Conservation (phyloP, 2,797 vertebrate genomes). For the Takifugu rubripes region DNA sequence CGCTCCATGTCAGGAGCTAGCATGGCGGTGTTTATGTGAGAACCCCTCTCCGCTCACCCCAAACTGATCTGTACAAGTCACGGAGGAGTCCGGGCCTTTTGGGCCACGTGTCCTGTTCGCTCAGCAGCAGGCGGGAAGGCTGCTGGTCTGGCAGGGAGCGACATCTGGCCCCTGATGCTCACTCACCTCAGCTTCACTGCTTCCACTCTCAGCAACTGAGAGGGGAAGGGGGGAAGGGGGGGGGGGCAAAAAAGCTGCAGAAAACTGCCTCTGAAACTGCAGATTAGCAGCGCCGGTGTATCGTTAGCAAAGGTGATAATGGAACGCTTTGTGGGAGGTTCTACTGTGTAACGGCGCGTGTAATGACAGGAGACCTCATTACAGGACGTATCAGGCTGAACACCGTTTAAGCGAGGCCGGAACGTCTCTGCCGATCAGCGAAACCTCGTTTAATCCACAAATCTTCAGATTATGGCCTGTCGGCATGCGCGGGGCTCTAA, state of each 20-base stretch:
- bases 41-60: neutral
- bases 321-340: slow-evolving; percentile 35
- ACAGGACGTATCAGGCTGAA: slow-evolving; percentile 23
- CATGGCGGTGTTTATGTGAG: no score
- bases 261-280: slow-evolving; percentile 32
- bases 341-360: slow-evolving; percentile 40
- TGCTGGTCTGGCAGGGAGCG: slow-evolving; percentile 37
- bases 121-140: slow-evolving; percentile 50
- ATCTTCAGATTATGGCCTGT: slow-evolving; percentile 19
- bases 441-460: slow-evolving; percentile 9
- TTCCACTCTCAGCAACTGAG: slow-evolving; percentile 8
- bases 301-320: slow-evolving; percentile 49
- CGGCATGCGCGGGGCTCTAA: slow-evolving; percentile 1
- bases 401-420: slow-evolving; percentile 10
- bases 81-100: slow-evolving; percentile 4
- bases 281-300: slow-evolving; percentile 33
- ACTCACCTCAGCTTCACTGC: slow-evolving; percentile 27
- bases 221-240: neutral
- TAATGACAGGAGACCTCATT: slow-evolving; percentile 31
- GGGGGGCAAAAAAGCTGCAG: neutral
- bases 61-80: slow-evolving; percentile 3
- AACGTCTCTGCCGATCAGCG: neutral
- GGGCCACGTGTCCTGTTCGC: slow-evolving; percentile 23
- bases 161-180: slow-evolving; percentile 66
- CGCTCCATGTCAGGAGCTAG: neutral